Evolutionary conservation across 2,113 vertebrate species (phyloP).

Genomic region (Ornithorhynchus anatinus): DNA sequence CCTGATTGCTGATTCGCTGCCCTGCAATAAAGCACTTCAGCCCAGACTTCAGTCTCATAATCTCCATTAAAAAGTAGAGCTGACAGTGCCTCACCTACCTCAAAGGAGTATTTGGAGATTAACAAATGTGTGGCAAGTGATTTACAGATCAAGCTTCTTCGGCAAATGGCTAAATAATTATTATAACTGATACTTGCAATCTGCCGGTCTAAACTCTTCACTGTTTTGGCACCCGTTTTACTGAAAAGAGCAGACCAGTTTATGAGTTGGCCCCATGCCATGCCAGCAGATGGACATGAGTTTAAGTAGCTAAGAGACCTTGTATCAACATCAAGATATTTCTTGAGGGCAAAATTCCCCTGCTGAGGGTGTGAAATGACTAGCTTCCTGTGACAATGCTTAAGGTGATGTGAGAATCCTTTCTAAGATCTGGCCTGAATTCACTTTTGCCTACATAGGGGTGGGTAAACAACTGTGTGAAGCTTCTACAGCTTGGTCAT

Average conservation of each 20-base stretch:
- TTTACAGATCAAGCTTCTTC: constrained; percentile 45
- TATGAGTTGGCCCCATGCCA: constrained; percentile 42
- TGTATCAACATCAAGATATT: constrained; percentile 41
- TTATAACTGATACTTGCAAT: constrained; percentile 51
- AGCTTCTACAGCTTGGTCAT: background rate
- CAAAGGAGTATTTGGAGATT: constrained; percentile 38
- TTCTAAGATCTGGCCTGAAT: background rate
- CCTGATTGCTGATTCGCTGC: background rate
- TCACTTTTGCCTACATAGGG: background rate
- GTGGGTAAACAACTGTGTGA: background rate
- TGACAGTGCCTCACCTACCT: constrained; percentile 7
- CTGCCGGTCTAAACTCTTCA: constrained; percentile 44
- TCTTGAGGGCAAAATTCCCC: constrained; percentile 26
- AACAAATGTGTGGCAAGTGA: constrained; percentile 24
- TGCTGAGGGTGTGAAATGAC: constrained; percentile 8
- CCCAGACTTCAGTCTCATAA: background rate
- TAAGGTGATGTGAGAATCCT: background rate
- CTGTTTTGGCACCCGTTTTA: constrained; percentile 46
- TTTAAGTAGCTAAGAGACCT: constrained; percentile 50
- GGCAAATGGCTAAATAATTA: constrained; percentile 56
- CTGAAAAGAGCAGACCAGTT: constrained; percentile 58
- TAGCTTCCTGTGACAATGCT: background rate
- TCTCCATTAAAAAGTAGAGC: constrained; percentile 10
- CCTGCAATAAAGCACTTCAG: background rate
- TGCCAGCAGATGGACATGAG: constrained; percentile 41